A percentile compares a stretch with the other conserved stretches of the same genome.
These are phyloP conservation scores for Platysternon megacephalum DNA, from an alignment of 2,113 vertebrate genomes.

Conservation along the genomic window DNA sequence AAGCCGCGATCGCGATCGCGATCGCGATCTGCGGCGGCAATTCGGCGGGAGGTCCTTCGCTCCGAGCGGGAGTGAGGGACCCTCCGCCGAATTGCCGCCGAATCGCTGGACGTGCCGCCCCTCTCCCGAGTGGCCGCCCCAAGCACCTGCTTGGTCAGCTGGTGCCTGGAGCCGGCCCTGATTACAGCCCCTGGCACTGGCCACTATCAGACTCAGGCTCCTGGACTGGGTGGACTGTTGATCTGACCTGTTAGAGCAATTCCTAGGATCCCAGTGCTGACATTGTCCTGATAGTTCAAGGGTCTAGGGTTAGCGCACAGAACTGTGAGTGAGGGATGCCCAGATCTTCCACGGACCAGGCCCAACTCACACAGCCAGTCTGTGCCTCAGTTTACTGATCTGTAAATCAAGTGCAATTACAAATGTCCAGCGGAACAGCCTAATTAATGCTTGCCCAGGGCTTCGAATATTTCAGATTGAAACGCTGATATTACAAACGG, in stretches of 20 bases:
- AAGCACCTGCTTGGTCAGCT: too few relatives aligned
- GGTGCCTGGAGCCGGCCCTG: too few relatives aligned
- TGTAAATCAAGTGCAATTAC: neutral
- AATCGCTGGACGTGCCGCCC: too few relatives aligned
- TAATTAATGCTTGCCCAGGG: neutral
- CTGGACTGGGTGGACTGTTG: neutral
- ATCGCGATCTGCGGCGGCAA: too few relatives aligned
- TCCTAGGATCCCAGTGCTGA: neutral
- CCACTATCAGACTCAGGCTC: neutral
- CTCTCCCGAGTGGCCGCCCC: too few relatives aligned
- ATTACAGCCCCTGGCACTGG: neutral
- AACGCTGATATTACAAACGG: neutral
- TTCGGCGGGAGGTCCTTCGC: too few relatives aligned
- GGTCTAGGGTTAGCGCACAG: neutral
- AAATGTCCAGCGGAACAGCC: neutral
- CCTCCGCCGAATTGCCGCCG: too few relatives aligned
- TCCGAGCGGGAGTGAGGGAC: too few relatives aligned
- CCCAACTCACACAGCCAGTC: fast-evolving
- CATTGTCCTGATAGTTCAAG: neutral
- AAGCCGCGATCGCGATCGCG: too few relatives aligned
- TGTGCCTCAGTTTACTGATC: neutral
- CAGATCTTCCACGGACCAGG: neutral
- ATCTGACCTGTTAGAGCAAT: neutral
- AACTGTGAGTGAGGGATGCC: neutral
- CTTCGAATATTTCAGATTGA: neutral